Evolutionary conservation across 1,140 invertebrate species (phyloP).

Genomic region (Bombyx mandarina): DNA sequence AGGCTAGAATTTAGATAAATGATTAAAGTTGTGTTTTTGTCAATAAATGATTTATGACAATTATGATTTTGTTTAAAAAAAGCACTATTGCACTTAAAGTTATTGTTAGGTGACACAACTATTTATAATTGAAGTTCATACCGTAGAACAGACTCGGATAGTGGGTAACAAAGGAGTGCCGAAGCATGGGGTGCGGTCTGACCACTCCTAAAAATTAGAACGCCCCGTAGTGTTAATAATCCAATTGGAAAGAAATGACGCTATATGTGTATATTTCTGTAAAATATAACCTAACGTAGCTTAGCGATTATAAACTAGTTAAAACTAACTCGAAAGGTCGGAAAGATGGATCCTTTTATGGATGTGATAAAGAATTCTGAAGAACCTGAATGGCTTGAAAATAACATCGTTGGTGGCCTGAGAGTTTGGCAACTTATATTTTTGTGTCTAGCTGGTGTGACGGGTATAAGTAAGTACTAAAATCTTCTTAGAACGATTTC

Average conservation of each 20-base stretch:
- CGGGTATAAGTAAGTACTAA: slow-evolving; percentile 69
- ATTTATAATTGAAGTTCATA: too few relatives aligned
- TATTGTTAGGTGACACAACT: too few relatives aligned
- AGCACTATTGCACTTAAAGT: too few relatives aligned
- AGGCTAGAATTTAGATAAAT: too few relatives aligned
- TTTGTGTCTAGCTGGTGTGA: slow-evolving; percentile 71
- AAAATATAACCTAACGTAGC: not conserved
- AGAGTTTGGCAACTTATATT: slow-evolving; percentile 78
- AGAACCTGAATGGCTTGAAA: slow-evolving; percentile 75
- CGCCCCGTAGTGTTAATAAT: slow-evolving; percentile 14
- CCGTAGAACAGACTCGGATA: too few relatives aligned
- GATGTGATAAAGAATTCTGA: slow-evolving; percentile 57
- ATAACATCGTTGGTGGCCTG: slow-evolving; percentile 68
- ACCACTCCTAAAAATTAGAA: slow-evolving; percentile 52
- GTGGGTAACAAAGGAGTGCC: slow-evolving; percentile 1
- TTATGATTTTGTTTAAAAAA: too few relatives aligned
- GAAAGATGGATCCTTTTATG: slow-evolving; percentile 44
- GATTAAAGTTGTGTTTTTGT: too few relatives aligned
- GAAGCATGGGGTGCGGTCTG: slow-evolving; percentile 47
- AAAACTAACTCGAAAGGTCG: too few relatives aligned
- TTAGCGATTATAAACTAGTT: slow-evolving; percentile 1
- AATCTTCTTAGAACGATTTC: not conserved
- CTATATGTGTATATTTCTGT: not conserved
- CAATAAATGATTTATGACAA: too few relatives aligned
- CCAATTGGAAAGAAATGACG: not conserved